A percentile compares a stretch with the other conserved stretches of the same genome.
Evolutionary conservation across 1,140 invertebrate genomes (phyloP).

Genomic region (Diorhabda elongata): DNA sequence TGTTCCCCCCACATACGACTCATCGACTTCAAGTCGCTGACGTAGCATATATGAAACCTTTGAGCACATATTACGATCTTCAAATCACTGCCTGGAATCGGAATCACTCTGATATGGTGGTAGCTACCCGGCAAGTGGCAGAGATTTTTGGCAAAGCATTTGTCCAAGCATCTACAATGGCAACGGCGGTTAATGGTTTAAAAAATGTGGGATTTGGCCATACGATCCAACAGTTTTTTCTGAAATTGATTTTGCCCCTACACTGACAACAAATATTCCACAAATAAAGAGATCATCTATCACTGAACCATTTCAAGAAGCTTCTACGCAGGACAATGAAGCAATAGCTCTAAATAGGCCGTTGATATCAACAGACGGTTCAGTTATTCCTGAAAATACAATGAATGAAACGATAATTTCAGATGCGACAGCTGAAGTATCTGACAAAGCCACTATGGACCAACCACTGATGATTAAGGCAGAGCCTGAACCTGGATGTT

Average conservation of each 20-base stretch:
- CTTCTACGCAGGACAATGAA: no score
- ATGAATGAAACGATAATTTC: no score
- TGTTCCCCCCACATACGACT: constrained; percentile 26
- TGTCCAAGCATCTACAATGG: constrained; percentile 9
- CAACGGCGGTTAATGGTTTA: background rate
- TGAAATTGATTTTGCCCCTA: background rate
- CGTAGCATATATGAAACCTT: no score
- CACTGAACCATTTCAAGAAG: no score
- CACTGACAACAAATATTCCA: constrained; percentile 1
- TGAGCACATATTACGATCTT: no score
- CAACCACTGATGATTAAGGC: no score
- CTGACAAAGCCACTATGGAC: no score
- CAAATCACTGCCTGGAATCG: constrained; percentile 26
- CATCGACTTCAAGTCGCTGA: constrained; percentile 26
- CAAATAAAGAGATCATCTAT: background rate
- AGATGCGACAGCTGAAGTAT: no score
- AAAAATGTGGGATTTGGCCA: constrained; percentile 5
- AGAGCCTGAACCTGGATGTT: background rate
- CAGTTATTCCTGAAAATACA: no score
- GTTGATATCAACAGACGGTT: no score
- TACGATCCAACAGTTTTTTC: constrained; percentile 3
- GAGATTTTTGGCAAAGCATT: constrained; percentile 7
- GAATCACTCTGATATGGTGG: constrained; percentile 10
- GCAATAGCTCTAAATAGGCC: no score
- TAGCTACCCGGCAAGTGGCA: background rate